These are phyloP conservation scores for Diglossa cyanea DNA, from an alignment of 2,797 vertebrate species.

Conservation along the genomic window DNA sequence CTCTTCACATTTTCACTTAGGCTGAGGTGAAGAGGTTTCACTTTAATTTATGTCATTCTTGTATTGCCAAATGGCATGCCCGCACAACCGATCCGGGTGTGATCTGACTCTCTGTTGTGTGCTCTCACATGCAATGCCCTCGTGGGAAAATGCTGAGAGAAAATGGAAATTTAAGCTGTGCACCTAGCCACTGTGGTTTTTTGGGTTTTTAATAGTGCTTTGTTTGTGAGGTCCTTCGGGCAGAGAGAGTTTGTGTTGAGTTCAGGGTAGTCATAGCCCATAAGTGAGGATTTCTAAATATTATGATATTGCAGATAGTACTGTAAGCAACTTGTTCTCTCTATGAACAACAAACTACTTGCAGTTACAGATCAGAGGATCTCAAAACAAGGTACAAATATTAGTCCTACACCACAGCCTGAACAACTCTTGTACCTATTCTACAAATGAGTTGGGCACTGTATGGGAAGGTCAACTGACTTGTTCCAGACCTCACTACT, in stretches of 20 bases:
- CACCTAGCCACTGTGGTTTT: slow-evolving; percentile 41
- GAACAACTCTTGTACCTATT: background rate
- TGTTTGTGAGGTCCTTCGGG: background rate
- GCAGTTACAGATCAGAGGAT: background rate
- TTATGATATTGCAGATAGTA: background rate
- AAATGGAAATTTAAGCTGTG: slow-evolving; percentile 59
- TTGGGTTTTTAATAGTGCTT: slow-evolving; percentile 23
- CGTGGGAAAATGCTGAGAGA: slow-evolving; percentile 64
- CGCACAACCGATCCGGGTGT: slow-evolving; percentile 30
- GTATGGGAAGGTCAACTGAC: slow-evolving; percentile 49
- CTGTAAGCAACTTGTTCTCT: background rate
- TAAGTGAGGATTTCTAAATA: background rate
- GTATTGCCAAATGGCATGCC: slow-evolving; percentile 56
- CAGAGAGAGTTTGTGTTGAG: slow-evolving; percentile 20
- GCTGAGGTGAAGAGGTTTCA: slow-evolving; percentile 58
- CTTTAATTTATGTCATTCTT: slow-evolving; percentile 61
- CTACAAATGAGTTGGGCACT: background rate
- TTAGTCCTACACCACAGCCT: slow-evolving; percentile 16
- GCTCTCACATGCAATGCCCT: slow-evolving; percentile 55
- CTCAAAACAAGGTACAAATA: slow-evolving; percentile 34
- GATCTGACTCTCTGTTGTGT: slow-evolving; percentile 51
- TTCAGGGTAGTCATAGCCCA: background rate
- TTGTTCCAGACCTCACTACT: background rate
- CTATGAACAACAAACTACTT: background rate
- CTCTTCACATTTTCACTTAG: slow-evolving; percentile 56